Conservation (phyloP, 2,797 vertebrate genomes). For the Graptemys geographica region DNA sequence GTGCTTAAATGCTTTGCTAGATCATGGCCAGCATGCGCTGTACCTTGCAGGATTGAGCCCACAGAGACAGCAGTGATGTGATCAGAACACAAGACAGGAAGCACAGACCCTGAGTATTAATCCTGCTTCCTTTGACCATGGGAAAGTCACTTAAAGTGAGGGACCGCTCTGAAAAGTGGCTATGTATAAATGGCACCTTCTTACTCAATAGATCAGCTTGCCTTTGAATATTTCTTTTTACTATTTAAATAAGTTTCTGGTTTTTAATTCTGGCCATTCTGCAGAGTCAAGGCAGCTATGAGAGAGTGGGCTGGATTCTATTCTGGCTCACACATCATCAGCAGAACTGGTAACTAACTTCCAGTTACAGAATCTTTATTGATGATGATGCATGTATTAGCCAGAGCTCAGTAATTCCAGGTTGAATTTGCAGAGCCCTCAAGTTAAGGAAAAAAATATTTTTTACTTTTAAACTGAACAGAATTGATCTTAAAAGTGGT, state of each 20-base stretch:
- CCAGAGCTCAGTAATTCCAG: not conserved
- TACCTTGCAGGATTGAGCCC: not conserved
- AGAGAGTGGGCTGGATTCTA: not conserved
- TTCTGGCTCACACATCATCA: not conserved
- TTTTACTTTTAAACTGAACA: not conserved
- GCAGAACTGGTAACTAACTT: not conserved
- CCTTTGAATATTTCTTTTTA: not conserved
- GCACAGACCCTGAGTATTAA: not conserved
- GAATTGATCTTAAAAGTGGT: not conserved
- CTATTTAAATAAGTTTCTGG: not conserved
- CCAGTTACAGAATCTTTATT: not conserved
- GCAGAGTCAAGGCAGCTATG: not conserved
- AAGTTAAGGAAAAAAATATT: not conserved
- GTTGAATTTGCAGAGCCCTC: not conserved
- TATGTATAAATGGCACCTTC: not conserved
- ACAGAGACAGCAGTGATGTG: not conserved
- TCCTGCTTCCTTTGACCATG: not conserved
- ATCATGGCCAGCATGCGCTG: not conserved
- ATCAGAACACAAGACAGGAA: not conserved
- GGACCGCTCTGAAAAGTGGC: not conserved
- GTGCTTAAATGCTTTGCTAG: not conserved
- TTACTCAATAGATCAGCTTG: not conserved
- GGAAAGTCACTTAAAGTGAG: not conserved
- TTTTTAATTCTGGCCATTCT: not conserved
- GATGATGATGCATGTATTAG: not conserved